Evolutionary conservation across 2,888 invertebrate genomes (phyloP).

Genomic region (Brenthis daphne): DNA sequence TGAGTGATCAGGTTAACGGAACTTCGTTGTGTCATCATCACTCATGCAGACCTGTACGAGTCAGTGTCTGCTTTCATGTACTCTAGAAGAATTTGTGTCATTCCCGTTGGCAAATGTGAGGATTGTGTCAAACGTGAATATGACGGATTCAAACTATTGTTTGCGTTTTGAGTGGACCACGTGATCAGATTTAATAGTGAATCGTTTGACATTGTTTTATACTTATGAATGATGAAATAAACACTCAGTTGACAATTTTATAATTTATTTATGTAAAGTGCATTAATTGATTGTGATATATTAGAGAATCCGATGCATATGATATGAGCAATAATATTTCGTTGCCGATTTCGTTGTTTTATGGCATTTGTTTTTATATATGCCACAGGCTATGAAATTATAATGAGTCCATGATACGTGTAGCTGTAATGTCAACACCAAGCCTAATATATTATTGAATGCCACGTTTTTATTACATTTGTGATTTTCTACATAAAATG

Average conservation of each 20-base stretch:
- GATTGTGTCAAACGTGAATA: conserved; percentile 69
- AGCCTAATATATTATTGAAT: conserved; percentile 67
- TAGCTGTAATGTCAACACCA: conserved; percentile 66
- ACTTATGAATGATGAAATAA: conserved; percentile 63
- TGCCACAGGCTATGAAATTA: conserved; percentile 41
- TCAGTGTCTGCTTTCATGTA: conserved; percentile 5
- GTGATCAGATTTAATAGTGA: conserved; percentile 77
- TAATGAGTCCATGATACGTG: conserved; percentile 47
- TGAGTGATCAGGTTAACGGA: conserved; percentile 60
- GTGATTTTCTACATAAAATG: conserved; percentile 72
- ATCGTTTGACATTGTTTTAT: conserved; percentile 77
- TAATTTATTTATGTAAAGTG: conserved; percentile 81
- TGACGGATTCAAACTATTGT: conserved; percentile 64
- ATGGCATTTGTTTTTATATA: conserved; percentile 61
- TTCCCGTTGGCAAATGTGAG: conserved; percentile 73
- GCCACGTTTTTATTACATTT: conserved; percentile 72
- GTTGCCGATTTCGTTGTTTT: conserved; percentile 57
- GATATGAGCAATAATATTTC: conserved; percentile 62
- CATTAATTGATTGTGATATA: conserved; percentile 75
- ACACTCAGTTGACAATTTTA: conserved; percentile 76
- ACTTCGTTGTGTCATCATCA: conserved; percentile 47
- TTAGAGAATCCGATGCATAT: conserved; percentile 57
- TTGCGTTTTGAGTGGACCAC: conserved; percentile 77
- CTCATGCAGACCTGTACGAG: conserved; percentile 47
- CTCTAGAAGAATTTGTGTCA: conserved; percentile 46